phyloP scores from a whole-genome alignment of 2,113 vertebrate species.

The Rhipidura dahli region DNA sequence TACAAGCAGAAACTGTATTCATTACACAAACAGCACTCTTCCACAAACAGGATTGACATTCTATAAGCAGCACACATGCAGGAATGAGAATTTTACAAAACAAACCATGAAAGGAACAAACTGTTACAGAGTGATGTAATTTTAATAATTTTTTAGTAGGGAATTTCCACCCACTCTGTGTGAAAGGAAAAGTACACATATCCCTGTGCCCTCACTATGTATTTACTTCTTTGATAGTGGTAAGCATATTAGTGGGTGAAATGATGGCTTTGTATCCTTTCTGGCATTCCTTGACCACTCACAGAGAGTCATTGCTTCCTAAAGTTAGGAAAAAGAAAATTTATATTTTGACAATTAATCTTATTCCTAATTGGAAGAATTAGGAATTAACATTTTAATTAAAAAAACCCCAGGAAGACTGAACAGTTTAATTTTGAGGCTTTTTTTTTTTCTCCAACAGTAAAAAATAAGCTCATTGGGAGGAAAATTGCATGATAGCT shows the following conservation, averaged over 20 bases:
- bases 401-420: not conserved
- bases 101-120: slow-evolving; percentile 43
- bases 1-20: not conserved
- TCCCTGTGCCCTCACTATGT: not conserved
- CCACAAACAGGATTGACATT: not conserved
- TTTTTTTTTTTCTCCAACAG: not conserved
- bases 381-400: not conserved
- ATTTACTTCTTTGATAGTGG: not conserved
- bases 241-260: not conserved
- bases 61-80: slow-evolving; percentile 12
- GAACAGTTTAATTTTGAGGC: not conserved
- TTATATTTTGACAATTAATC: not conserved
- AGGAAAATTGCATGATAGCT: not conserved
- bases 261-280: not conserved
- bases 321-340: not conserved
- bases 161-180: slow-evolving; percentile 50
- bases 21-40: slow-evolving; percentile 1
- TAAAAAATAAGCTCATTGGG: not conserved
- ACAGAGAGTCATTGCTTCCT: not conserved
- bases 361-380: not conserved
- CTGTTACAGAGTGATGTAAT: slow-evolving; percentile 26
- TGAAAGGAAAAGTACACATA: slow-evolving; percentile 30
- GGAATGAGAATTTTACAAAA: slow-evolving; percentile 33
- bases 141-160: slow-evolving; percentile 13
- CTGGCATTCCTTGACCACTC: not conserved